Evolutionary conservation across 2,113 vertebrate genomes (phyloP), one percentile per base, ranked within the genome.

Genomic region (Melanerpes aurifrons): DNA sequence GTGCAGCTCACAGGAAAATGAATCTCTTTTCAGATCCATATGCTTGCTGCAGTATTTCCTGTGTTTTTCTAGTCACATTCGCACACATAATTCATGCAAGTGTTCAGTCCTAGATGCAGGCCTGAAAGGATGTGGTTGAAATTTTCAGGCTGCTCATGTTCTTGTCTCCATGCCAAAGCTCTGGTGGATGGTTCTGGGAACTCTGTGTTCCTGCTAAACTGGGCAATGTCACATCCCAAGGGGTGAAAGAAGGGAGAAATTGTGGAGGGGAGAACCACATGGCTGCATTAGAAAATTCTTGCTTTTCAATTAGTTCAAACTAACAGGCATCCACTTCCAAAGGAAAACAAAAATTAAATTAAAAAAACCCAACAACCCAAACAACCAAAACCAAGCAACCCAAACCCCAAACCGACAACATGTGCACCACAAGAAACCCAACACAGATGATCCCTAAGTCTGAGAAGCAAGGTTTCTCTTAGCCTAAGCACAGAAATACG

Each of bases 71-170:
- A 79, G 79, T 90, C 72, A 74, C 77, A 92, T 92, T 94, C 62
- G 54, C 78, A 92, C 77, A 77, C 89, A 89, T 94, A 96, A 89
- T 80, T 95, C 89, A 91, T 87, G 74, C 0, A 2, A 94, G 64
- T 4, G 3, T 62, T 91, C 76, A 72, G 76, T 54, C 29, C 72
- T 75, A 91, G 82, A 66, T 87, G 87, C 2, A 17, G 67, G 94
- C 79, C 87, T 89, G 80, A 91, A 83, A 95, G 94, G 94, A 93
- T 96, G 95, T 95, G 96, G 96, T 94, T 95, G 96, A 92, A 91
- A 91, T 83, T 69, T 91, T 96, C 76, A 83, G 89, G 54, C 96
- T 95, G 78, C 53, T 93, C 10, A 3, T 95, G 85, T 95, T 85
- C 94, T 94, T 96, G 95, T 96, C 87, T 77, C 69, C 29, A 61